Base-by-base conservation (phyloP, 2,888 invertebrate species). In the Rotaria socialis region DNA sequence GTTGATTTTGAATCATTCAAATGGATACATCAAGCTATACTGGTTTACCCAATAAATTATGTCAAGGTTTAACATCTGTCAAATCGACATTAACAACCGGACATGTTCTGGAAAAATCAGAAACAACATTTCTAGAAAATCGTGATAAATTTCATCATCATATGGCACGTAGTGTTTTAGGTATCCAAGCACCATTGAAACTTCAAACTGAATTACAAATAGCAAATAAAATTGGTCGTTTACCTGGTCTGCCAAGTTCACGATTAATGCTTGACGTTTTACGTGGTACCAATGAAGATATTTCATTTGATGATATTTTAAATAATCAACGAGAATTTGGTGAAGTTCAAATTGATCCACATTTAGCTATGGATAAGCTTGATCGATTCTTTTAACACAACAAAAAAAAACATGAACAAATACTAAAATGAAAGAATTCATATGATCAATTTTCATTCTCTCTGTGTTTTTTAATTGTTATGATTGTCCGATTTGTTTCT, bases 171-270 rank as follows among this genome's bases (percentile, higher is more conserved):
- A 41, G 75, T 80, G 75, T 80, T 4, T 47, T 80, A 47, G 75
- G 75, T 80, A 80, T 80, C 47, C 75, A 80, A 47, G 75, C 75
- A 80, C 75, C 75, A 80, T 80, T 80, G 41, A 80, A 80, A 80
- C 10, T 80, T 2, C 7, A 80, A 80, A 80, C 75, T 24, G 75
- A 80, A 80, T 3, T 80, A 5, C 43, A 80, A 80, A 24, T 80
- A 24, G 75, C 75, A 7, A 80, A 24, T 22, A 80, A 80, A 47
- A 80, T 80, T 19, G 75, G 75, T 80, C 75, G 75, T 80, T 24
- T 80, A 43, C 75, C 75, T 24, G 43, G 75, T 8, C 24, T 80
- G 41, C 75, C 75, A 7, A 80, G 75, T 80, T 80, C 75, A 47
- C 41, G 75, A 6, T 47, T 80, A 11, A 80, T 80, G 75, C 47